Percentiles rank a stretch among this genome's conserved stretches.
Evolutionary conservation across 2,797 vertebrate genomes (phyloP).

Genomic region (Oophaga sylvatica): DNA sequence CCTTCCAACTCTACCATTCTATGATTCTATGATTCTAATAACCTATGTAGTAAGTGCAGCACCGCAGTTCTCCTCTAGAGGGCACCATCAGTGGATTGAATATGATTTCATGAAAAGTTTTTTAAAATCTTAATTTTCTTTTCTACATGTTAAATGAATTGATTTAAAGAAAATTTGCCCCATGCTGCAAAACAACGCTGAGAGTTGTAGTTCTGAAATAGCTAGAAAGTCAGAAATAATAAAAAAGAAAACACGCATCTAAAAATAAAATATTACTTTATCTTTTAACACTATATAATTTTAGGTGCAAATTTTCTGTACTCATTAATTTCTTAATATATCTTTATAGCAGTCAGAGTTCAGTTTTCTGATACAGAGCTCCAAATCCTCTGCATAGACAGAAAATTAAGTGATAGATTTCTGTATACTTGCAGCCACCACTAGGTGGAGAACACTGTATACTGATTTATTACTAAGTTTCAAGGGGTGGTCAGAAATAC

Average conservation of each 20-base stretch:
- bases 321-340: neutral
- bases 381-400: too few species aligned
- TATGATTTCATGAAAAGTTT: neutral
- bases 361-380: neutral
- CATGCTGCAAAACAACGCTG: too few species aligned
- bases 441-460: neutral
- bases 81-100: neutral
- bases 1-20: too few species aligned
- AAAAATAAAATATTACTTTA: too few species aligned
- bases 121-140: too few species aligned
- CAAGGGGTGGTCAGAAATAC: too few species aligned
- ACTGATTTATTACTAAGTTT: neutral
- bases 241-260: too few species aligned
- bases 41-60: constrained; percentile 1
- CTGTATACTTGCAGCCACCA: neutral
- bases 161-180: neutral
- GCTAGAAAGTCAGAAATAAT: too few species aligned
- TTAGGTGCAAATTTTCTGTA: neutral
- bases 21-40: too few species aligned
- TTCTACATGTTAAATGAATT: too few species aligned
- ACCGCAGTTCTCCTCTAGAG: neutral
- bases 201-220: too few species aligned
- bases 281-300: too few species aligned
- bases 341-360: neutral
- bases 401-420: neutral